phyloP scores from a whole-genome alignment of 2,113 vertebrate species.

The Chlorodrepanis virens region DNA sequence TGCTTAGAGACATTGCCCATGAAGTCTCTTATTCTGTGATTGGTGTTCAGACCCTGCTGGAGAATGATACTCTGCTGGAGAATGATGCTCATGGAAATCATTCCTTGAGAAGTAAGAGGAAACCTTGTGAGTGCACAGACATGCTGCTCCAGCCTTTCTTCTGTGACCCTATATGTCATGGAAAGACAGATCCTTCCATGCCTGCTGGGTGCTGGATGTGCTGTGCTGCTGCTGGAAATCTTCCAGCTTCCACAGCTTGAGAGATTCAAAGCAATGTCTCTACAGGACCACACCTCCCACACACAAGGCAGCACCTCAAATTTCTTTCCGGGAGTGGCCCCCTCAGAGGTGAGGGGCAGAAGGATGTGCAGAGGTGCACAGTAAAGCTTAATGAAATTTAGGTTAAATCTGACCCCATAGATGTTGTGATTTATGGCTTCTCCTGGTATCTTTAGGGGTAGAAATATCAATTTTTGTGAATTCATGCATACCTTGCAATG shows the following conservation, averaged over 20 bases:
- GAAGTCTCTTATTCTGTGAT: neutral
- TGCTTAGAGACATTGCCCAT: neutral
- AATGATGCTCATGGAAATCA: neutral
- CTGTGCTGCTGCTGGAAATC: neutral
- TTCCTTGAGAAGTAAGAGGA: neutral
- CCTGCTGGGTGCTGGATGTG: neutral
- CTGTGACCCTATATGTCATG: neutral
- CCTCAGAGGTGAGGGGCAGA: neutral
- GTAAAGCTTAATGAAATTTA: neutral
- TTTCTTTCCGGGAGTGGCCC: neutral
- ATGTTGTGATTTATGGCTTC: neutral
- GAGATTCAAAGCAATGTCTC: neutral
- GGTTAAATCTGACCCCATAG: neutral
- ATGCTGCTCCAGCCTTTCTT: neutral
- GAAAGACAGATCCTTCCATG: neutral
- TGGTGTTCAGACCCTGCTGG: neutral
- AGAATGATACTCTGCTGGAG: too few relatives aligned
- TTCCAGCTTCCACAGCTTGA: neutral
- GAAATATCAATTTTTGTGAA: neutral
- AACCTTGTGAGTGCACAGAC: accelerated
- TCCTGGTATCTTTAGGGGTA: neutral
- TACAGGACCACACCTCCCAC: neutral
- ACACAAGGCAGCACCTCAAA: accelerated
- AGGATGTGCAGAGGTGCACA: neutral
- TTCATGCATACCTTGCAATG: constrained; percentile 72